These are phyloP conservation scores for Drosophila ohnishii DNA, from an alignment of 1,140 invertebrate genomes.

Conservation along the genomic window DNA sequence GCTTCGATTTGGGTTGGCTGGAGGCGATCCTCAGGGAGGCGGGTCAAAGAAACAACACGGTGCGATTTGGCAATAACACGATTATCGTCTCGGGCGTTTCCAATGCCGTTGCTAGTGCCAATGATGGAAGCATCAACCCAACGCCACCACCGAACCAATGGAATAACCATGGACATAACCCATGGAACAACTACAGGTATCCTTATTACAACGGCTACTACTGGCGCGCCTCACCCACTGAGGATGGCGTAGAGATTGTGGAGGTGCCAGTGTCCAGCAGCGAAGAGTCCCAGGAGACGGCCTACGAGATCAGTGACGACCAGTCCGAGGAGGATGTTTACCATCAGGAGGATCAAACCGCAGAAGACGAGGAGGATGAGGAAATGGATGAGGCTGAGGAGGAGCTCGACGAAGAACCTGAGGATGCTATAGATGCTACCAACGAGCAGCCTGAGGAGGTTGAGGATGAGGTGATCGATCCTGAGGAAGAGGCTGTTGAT, in stretches of 20 bases:
- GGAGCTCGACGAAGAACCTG: not conserved
- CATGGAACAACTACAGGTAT: constrained; percentile 16
- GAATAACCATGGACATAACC: not conserved
- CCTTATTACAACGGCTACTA: constrained; percentile 15
- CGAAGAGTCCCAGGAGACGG: constrained; percentile 12
- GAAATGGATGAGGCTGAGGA: constrained; percentile 8
- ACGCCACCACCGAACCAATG: not conserved
- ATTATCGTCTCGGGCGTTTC: constrained; percentile 38
- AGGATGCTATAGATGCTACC: not conserved
- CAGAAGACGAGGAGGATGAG: constrained; percentile 14
- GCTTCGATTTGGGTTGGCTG: constrained; percentile 13
- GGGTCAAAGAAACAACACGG: constrained; percentile 18
- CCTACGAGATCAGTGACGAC: constrained; percentile 14
- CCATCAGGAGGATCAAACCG: constrained; percentile 4
- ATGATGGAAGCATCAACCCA: constrained; percentile 12
- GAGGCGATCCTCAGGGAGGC: constrained; percentile 15
- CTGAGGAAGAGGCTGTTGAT: constrained; percentile 19
- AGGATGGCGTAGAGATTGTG: constrained; percentile 10
- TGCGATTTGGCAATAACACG: constrained; percentile 40
- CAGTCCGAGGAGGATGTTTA: constrained; percentile 2
- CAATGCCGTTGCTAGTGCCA: constrained; percentile 13
- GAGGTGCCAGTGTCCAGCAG: constrained; percentile 4
- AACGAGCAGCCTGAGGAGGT: not conserved
- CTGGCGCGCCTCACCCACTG: constrained; percentile 4
- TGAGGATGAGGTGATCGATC: constrained; percentile 13